Percentiles rank a stretch among this genome's conserved stretches.
These are phyloP conservation scores for Sphaerodactylus townsendi DNA, from an alignment of 2,113 vertebrate genomes.

Conservation along the genomic window DNA sequence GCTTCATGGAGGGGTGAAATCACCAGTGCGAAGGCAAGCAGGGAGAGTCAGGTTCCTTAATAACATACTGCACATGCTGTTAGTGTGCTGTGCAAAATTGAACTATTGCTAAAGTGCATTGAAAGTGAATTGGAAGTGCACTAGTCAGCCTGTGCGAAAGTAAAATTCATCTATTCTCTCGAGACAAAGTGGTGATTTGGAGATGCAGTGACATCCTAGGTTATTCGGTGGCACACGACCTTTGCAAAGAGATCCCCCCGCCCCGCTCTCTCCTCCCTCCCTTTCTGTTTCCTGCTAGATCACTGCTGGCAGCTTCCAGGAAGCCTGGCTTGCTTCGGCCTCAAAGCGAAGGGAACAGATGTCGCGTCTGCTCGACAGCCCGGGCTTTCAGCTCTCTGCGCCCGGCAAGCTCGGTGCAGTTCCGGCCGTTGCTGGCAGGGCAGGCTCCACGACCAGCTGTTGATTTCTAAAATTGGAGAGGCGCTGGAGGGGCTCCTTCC, in stretches of 20 bases:
- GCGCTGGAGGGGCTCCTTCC: background rate
- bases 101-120: too few relatives aligned
- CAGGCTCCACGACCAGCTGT: background rate
- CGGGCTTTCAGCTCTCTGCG: background rate
- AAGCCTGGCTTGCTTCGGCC: background rate
- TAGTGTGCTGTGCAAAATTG: too few relatives aligned
- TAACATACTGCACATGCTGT: too few relatives aligned
- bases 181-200: slow-evolving; percentile 71
- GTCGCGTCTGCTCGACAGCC: slow-evolving; percentile 19
- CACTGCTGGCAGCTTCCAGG: slow-evolving; percentile 6
- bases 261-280: slow-evolving; percentile 18
- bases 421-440: background rate
- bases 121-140: too few relatives aligned
- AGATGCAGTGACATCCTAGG: slow-evolving; percentile 71
- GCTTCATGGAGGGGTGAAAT: too few relatives aligned
- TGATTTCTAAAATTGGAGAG: background rate
- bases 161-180: too few relatives aligned
- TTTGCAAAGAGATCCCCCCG: slow-evolving; percentile 40
- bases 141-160: too few relatives aligned
- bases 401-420: background rate
- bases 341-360: slow-evolving; percentile 52
- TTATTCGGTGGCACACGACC: slow-evolving; percentile 68
- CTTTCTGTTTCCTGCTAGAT: background rate
- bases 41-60: too few relatives aligned
- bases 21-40: too few relatives aligned